These are phyloP conservation scores for Xiphophorus birchmanni DNA, from an alignment of 2,797 vertebrate species.

Conservation along the genomic window DNA sequence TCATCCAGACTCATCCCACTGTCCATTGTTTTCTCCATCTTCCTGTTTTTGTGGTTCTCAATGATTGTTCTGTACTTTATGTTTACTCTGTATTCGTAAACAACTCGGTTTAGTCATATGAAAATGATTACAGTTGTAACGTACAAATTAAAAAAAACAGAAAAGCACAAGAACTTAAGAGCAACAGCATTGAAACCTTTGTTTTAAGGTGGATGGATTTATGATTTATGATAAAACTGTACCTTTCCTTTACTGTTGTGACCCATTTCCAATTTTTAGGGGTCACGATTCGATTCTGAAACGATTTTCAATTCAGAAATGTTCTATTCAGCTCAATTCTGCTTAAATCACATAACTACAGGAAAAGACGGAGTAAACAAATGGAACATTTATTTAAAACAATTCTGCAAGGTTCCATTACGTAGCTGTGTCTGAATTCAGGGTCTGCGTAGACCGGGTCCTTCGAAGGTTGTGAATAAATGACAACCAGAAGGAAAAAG, in stretches of 20 bases:
- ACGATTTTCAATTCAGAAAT: too few relatives aligned
- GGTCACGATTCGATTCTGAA: too few relatives aligned
- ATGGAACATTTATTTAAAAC: too few relatives aligned
- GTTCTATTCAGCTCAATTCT: too few relatives aligned
- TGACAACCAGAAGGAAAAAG: too few relatives aligned
- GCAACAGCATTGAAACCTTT: background rate
- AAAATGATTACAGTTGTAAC: background rate
- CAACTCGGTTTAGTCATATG: background rate
- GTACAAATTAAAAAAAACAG: background rate
- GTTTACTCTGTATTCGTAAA: background rate
- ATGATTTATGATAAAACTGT: background rate
- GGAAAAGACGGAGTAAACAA: too few relatives aligned
- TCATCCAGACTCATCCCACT: background rate
- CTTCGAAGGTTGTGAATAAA: too few relatives aligned
- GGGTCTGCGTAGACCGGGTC: too few relatives aligned
- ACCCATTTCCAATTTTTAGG: too few relatives aligned
- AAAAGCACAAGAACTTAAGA: background rate
- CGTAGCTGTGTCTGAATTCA: too few relatives aligned
- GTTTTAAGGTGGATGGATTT: background rate
- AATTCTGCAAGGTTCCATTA: too few relatives aligned
- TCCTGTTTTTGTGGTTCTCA: background rate
- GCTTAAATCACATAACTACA: too few relatives aligned
- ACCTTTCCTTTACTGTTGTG: background rate
- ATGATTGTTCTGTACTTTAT: background rate
- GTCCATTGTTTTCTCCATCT: constrained; percentile 1